These are phyloP conservation scores for Glareola pratincola DNA, from an alignment of 2,113 vertebrate genomes.

Conservation along the genomic window DNA sequence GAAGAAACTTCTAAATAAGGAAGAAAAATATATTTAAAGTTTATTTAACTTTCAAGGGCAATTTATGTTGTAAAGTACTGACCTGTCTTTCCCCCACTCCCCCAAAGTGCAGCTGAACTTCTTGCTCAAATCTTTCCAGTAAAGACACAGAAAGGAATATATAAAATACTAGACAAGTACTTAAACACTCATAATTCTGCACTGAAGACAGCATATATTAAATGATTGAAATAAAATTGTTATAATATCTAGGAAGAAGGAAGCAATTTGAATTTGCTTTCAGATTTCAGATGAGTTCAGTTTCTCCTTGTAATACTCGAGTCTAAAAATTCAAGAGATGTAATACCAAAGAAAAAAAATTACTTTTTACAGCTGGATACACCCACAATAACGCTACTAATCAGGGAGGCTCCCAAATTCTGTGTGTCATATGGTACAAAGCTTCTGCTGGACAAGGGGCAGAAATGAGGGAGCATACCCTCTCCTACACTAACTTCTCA, in stretches of 20 bases:
- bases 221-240: neutral
- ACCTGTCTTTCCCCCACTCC: accelerated
- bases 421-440: neutral
- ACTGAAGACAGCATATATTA: neutral
- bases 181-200: neutral
- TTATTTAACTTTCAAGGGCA: neutral
- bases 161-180: neutral
- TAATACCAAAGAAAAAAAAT: neutral
- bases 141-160: neutral
- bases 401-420: neutral
- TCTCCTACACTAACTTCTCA: neutral
- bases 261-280: neutral
- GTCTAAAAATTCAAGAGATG: neutral
- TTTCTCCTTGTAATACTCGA: neutral
- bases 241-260: neutral
- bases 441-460: neutral
- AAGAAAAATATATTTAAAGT: neutral
- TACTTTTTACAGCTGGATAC: neutral
- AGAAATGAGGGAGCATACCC: neutral
- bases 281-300: neutral
- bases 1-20: neutral
- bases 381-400: neutral
- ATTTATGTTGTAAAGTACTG: neutral
- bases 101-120: neutral
- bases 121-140: neutral